These are phyloP conservation scores for Ciconia maguari DNA, from an alignment of 2,113 vertebrate species.

Conservation along the genomic window DNA sequence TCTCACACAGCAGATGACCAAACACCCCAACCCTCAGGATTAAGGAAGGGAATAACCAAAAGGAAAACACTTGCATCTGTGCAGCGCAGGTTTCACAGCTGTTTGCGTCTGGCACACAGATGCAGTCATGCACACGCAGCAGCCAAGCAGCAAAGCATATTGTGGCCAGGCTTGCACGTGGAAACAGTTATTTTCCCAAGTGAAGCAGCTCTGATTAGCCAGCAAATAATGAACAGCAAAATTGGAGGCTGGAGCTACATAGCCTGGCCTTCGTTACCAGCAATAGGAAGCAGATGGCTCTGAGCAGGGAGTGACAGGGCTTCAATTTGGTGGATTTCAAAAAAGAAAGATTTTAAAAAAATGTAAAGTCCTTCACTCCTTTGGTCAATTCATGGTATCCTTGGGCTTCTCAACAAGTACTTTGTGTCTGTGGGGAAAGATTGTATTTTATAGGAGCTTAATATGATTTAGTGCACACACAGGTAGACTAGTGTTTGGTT, in stretches of 20 bases:
- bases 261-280: background rate
- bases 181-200: background rate
- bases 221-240: background rate
- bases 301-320: background rate
- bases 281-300: background rate
- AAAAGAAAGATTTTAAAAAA: background rate
- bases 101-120: background rate
- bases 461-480: background rate
- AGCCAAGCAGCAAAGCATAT: background rate
- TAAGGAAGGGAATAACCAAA: background rate
- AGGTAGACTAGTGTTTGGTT: background rate
- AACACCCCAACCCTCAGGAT: background rate
- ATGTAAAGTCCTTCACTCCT: background rate
- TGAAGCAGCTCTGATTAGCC: background rate
- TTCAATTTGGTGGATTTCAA: background rate
- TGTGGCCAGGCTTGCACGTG: background rate
- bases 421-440: background rate
- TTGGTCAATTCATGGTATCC: background rate
- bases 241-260: background rate
- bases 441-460: background rate
- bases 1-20: rapidly evolving
- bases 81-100: background rate
- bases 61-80: background rate
- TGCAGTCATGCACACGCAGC: rapidly evolving
- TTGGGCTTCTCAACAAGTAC: background rate